Conservation (phyloP, 2,888 invertebrate genomes). For the Molorchus minor region DNA sequence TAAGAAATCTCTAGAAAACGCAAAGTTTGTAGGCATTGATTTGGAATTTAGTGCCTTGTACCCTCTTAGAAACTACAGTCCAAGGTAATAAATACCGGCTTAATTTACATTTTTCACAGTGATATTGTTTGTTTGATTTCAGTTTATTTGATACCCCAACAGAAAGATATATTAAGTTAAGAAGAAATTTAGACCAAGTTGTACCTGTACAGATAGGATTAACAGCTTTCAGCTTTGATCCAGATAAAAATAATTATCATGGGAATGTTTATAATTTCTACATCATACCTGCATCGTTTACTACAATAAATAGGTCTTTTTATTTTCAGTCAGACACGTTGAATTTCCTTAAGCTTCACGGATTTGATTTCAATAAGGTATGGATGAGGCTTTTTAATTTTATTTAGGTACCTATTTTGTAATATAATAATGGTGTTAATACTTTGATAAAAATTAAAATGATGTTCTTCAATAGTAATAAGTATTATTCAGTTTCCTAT, state of each 20-base stretch:
- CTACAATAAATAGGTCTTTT: slow-evolving; percentile 69
- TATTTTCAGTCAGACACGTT: slow-evolving; percentile 72
- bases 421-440: too few relatives aligned
- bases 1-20: slow-evolving; percentile 65
- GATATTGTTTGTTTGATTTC: slow-evolving; percentile 49
- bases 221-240: slow-evolving; percentile 70
- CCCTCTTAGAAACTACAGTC: slow-evolving; percentile 54
- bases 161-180: slow-evolving; percentile 67
- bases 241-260: slow-evolving; percentile 68
- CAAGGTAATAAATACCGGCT: slow-evolving; percentile 45
- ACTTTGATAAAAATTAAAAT: too few relatives aligned
- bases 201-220: slow-evolving; percentile 76
- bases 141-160: slow-evolving; percentile 70
- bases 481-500: too few relatives aligned
- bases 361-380: slow-evolving; percentile 83
- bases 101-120: not conserved
- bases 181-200: slow-evolving; percentile 63
- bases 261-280: slow-evolving; percentile 75
- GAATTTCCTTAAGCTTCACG: slow-evolving; percentile 70
- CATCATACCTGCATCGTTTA: slow-evolving; percentile 72
- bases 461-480: too few relatives aligned
- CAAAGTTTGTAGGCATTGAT: slow-evolving; percentile 75
- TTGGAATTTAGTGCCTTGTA: slow-evolving; percentile 75
- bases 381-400: too few relatives aligned
- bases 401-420: too few relatives aligned